These are phyloP conservation scores for Ophonus ardosiacus DNA, from an alignment of 2,888 invertebrate species.

Conservation along the genomic window DNA sequence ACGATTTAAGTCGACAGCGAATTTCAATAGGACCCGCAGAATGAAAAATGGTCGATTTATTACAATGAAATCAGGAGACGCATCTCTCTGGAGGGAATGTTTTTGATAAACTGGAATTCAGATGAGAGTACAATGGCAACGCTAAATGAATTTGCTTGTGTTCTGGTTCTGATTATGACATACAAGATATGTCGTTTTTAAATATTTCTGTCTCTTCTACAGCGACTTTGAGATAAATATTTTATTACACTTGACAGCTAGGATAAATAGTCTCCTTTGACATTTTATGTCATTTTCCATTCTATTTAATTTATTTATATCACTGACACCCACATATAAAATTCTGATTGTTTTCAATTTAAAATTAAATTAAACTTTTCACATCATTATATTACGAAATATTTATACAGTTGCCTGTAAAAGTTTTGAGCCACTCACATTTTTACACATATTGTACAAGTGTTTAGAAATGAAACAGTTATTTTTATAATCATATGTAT, in stretches of 20 bases:
- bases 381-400: not conserved
- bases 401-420: no score
- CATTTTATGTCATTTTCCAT: slow-evolving; percentile 5
- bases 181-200: slow-evolving; percentile 15
- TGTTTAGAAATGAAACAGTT: no score
- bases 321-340: not conserved
- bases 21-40: not conserved
- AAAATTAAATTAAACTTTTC: slow-evolving; percentile 36
- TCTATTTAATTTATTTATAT: slow-evolving; percentile 10
- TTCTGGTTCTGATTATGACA: not conserved
- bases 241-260: slow-evolving; percentile 1
- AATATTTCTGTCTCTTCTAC: not conserved
- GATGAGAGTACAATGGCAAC: not conserved
- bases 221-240: not conserved
- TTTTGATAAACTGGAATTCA: slow-evolving; percentile 32
- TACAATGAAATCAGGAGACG: slow-evolving; percentile 24
- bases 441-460: no score
- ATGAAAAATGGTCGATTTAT: slow-evolving; percentile 37
- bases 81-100: slow-evolving; percentile 40
- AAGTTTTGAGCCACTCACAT: no score
- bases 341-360: slow-evolving; percentile 12
- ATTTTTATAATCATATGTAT: no score
- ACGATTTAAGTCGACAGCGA: not conserved
- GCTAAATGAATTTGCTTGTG: slow-evolving; percentile 36
- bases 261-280: not conserved